phyloP scores from a whole-genome alignment of 2,888 invertebrate species.

The Atethmia centrago region DNA sequence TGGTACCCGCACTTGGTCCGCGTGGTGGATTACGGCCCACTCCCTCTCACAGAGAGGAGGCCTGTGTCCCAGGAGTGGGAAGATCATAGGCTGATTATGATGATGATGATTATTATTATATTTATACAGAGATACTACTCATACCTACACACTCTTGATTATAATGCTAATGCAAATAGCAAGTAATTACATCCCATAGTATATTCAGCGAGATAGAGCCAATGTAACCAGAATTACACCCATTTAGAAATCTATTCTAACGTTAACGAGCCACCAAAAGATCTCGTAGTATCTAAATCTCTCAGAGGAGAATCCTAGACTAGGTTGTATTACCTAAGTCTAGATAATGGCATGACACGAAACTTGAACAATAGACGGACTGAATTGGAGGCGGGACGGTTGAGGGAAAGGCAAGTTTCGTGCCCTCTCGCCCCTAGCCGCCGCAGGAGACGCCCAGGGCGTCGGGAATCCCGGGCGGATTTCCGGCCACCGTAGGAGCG shows the following conservation, averaged over 20 bases:
- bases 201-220: slow-evolving; percentile 22
- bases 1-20: too few relatives aligned
- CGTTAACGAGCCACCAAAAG: slow-evolving; percentile 24
- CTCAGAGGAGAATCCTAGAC: slow-evolving; percentile 9
- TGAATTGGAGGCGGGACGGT: too few relatives aligned
- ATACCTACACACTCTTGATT: neutral
- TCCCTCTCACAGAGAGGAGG: too few relatives aligned
- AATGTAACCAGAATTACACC: slow-evolving; percentile 24
- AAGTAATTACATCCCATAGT: slow-evolving; percentile 26
- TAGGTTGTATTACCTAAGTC: slow-evolving; percentile 30
- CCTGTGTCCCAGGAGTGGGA: too few relatives aligned
- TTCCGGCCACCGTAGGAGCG: too few relatives aligned
- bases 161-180: slow-evolving; percentile 8
- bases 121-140: neutral
- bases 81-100: too few relatives aligned
- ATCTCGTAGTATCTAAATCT: slow-evolving; percentile 38
- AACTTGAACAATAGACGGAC: slow-evolving; percentile 42
- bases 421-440: too few relatives aligned
- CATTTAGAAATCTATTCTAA: slow-evolving; percentile 50
- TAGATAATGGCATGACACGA: slow-evolving; percentile 36
- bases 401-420: too few relatives aligned
- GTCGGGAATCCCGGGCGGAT: too few relatives aligned
- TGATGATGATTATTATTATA: too few relatives aligned
- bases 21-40: too few relatives aligned
- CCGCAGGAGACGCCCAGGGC: too few relatives aligned